These are phyloP conservation scores for Cistogaster globosa DNA, from an alignment of 2,888 invertebrate species.

Conservation along the genomic window DNA sequence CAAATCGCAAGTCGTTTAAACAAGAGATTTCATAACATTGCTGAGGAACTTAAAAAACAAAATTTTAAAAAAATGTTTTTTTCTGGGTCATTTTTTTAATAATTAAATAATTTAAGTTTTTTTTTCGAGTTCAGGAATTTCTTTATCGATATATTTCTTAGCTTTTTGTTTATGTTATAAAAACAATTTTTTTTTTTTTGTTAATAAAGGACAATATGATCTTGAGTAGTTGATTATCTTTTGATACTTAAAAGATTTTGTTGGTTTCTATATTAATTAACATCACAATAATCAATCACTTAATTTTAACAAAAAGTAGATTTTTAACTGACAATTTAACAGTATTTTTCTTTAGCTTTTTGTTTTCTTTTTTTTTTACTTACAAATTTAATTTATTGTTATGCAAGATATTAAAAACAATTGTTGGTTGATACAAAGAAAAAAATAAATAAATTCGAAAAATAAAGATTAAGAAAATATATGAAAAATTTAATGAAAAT, in stretches of 20 bases:
- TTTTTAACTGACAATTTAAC: conserved; percentile 49
- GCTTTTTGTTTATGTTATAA: conserved; percentile 29
- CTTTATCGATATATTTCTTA: conserved; percentile 39
- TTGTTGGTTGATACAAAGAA: too few relatives aligned
- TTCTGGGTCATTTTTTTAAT: too few relatives aligned
- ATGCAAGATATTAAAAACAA: not conserved
- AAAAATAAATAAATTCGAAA: too few relatives aligned
- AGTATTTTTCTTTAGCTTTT: not conserved
- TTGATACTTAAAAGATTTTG: conserved; percentile 31
- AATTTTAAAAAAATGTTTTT: too few relatives aligned
- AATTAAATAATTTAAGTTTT: conserved; percentile 48
- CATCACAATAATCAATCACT: conserved; percentile 67
- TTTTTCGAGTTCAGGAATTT: conserved; percentile 43
- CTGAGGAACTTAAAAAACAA: not conserved
- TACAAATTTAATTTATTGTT: conserved; percentile 1
- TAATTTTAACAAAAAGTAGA: conserved; percentile 51
- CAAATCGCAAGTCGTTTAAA: too few relatives aligned
- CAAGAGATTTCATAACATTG: too few relatives aligned
- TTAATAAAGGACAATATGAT: too few relatives aligned
- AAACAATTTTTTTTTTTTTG: too few relatives aligned
- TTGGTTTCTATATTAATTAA: conserved; percentile 54
- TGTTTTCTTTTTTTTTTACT: conserved; percentile 24
- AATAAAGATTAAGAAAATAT: too few relatives aligned
- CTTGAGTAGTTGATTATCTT: conserved; percentile 14
- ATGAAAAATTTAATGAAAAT: too few relatives aligned